Evolutionary conservation across 64 coral and sea anemone species (phyloP), one percentile per base, ranked within the genome.

Genomic region (Pocillopora damicornis): DNA sequence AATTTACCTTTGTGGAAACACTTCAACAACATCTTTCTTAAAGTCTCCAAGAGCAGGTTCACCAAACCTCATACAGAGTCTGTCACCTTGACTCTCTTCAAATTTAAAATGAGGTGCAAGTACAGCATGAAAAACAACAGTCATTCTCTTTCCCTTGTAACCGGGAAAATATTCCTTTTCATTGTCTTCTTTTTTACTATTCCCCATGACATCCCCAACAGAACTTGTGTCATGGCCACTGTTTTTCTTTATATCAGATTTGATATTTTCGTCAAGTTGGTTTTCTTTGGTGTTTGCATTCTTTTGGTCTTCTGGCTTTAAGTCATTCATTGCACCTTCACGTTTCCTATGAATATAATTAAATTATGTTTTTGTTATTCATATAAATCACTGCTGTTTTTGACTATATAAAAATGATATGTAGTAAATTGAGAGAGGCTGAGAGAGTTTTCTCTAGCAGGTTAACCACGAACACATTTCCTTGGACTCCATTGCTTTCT

Each of bases 91-190:
- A 23, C 1, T 58, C 61, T 25, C 3, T 5, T 90, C 79, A 83
- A 90, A 90, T 18, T 90, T 75, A 37, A 90, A 90, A 61, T 88
- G 75, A 56, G 87, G 87, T 64, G 75, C 73, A 75, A 88, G 61
- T 15, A 88, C 61, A 76, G 87, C 87, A 45, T 88, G 87, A 37
- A 88, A 61, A 37, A 67, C 58, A 30, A 88, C 35, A 13, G 87
- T 78, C 75, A 88, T 77, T 34, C 65, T 62, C 5, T 75, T 61
- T 77, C 38, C 75, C 34, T 22, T 75, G 34, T 36, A 14, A 35
- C 2, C 38, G 10, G 26, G 25, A 75, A 75, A 75, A 37, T 35
- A 75, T 14, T 36, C 73, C 13, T 63, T 17, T 63, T 1, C 42
- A 0, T 51, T 51, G 42, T 63, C 11, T 13, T 17, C 61, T 35